Base-by-base conservation (phyloP, 2,113 vertebrate species). In the Protomyctophum bolini region DNA sequence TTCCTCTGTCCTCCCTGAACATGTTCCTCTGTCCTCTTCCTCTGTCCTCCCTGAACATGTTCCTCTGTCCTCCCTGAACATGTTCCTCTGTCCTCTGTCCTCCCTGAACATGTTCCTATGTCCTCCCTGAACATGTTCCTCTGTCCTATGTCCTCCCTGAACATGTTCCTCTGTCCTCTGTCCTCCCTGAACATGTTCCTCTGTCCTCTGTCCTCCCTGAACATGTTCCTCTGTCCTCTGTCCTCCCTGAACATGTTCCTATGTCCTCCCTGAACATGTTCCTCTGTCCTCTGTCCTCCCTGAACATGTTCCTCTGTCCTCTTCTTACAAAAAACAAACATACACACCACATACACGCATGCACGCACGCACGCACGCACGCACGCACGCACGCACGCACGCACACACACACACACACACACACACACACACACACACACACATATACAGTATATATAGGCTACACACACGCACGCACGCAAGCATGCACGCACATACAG, bases 21-120 rank as follows among this genome's bases (percentile, higher is more conserved):
- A 82, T 76, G 74, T 82, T 66, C 65, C 29, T 21, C 58, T 83
- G 79, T 84, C 76, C 79, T 72, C 76, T 29, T 73, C 80, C 28
- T 48, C n/a, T n/a, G n/a, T n/a, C n/a, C n/a, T n/a, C n/a, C n/a
- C n/a, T n/a, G n/a, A n/a, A n/a, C n/a, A n/a, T n/a, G n/a, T n/a
- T n/a, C n/a, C n/a, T n/a, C n/a, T n/a, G n/a, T n/a, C n/a, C 3
- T 82, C 73, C 81, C 75, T 80, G 77, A 89, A 88, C 82, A 82
- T 76, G 74, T 82, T 66, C 65, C 29, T 21, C 58, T 83, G 79
- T 84, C 76, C 79, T 72, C 76, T 29, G n/a, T n/a, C n/a, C n/a
- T n/a, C n/a, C n/a, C n/a, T n/a, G n/a, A n/a, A n/a, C n/a, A n/a
- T n/a, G n/a, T n/a, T 73, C 80, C 28, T 48, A 45, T n/a, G n/a